Base-by-base conservation (phyloP, 2,797 vertebrate species). In the Notolabrus celidotus region DNA sequence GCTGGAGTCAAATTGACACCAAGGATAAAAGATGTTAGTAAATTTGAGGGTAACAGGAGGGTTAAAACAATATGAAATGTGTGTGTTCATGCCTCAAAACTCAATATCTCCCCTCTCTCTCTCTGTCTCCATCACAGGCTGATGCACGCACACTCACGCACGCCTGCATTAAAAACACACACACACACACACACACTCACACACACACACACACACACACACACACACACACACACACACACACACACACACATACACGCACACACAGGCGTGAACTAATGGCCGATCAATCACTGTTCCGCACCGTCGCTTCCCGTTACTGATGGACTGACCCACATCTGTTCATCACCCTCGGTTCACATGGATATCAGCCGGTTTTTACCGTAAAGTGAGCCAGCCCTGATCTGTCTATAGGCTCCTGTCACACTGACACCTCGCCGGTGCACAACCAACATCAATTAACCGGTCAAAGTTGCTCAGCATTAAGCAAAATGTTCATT, bases 241-340 rank as follows among this genome's bases (percentile, higher is more conserved):
- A 33, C 23, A 12, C 60, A 41, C 49, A 41, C 38, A 46, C 63
- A 51, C 56, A 53, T 36, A 53, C 57, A 60, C 46, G 65, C 19
- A 73, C 49, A 60, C 49, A 57, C 42, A 63, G 38, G 31, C 77
- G 58, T 70, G 58, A 79, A 82, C 74, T 82, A 84, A 92, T 85
- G 81, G 85, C 75, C 84, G 75, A 92, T 92, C 91, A 91, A 92
- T 93, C 87, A 84, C 38, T 87, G 88, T 88, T 92, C 89, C 86
- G 88, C 90, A 90, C 90, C 89, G 84, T 71, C 86, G 90, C 88
- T 78, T 87, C 88, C 74, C 77, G 87, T 87, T 77, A 88, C 77
- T 74, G 83, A 88, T 42, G 82, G 77, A 75, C 73, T 92, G 92
- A 92, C 91, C 91, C 90, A 92, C 89, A 90, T 92, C 86, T 90